Base-by-base conservation (phyloP, 2,113 vertebrate species). In the Reinhardtius hippoglossoides region DNA sequence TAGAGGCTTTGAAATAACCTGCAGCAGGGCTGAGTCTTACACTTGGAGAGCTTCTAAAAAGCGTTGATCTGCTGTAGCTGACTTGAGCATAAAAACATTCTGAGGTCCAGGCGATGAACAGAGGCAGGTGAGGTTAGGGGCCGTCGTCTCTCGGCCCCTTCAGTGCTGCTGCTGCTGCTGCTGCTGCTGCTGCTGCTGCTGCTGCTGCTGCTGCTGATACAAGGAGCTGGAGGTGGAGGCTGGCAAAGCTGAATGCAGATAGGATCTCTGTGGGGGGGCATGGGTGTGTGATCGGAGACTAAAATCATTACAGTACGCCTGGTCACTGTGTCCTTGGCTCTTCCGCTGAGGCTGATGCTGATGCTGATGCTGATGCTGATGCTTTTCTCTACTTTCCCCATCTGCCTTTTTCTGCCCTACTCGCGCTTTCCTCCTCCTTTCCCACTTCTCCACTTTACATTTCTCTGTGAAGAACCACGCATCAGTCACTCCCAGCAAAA, bases 261-360 rank as follows among this genome's bases (percentile, higher is more conserved):
- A 92, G 89, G 75, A 92, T 93, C 91, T 89, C 88, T 69, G 79
- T 74, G 84, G 91, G 93, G 88, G 87, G 87, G 85, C 77, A 27
- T 77, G 87, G 82, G 90, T 71, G 88, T 93, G 93, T 87, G 92
- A 94, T 92, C 83, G 89, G 91, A 93, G 91, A 92, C 92, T 91
- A 93, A 93, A 94, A 93, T 93, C 92, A 93, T 94, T 94, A 93
- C 87, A 78, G 87, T 77, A 79, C 54, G 88, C 89, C 88, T 92
- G 92, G 91, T 93, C 92, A 88, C 89, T 72, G 85, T 92, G 93
- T 92, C 93, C 93, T 94, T 94, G 92, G 84, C 83, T 91, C 84
- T 84, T 92, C 88, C 83, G 80, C 77, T 88, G 83, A 89, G 16
- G 46, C 46, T 50, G 46, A 50, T 50, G 85, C 84, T 67, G 66